Evolutionary conservation across 2,888 invertebrate species (phyloP).

Genomic region (Caenorhabditis becei): DNA sequence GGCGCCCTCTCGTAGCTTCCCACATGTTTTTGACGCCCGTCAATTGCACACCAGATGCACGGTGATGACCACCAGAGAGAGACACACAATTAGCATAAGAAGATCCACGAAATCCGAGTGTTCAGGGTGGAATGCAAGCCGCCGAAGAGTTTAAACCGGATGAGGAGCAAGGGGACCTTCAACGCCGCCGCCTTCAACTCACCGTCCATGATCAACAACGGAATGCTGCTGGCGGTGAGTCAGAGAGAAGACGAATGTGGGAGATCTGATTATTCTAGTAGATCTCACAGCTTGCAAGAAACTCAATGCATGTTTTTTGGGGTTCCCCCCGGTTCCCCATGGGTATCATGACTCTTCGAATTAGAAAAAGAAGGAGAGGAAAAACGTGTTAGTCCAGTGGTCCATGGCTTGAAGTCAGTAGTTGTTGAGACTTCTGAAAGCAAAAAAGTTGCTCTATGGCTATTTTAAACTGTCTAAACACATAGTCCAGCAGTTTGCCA

Average conservation of each 20-base stretch:
- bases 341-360: conserved; percentile 14
- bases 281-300: conserved; percentile 20
- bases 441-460: neutral
- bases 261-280: conserved; percentile 32
- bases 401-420: no score
- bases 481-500: no score
- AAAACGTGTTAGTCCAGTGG: neutral
- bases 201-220: conserved; percentile 61
- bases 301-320: neutral
- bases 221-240: conserved; percentile 60
- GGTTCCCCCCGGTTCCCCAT: neutral
- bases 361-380: neutral
- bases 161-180: conserved; percentile 61
- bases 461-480: neutral
- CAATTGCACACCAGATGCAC: conserved; percentile 21
- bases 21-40: conserved; percentile 40
- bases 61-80: neutral
- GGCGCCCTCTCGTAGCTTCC: neutral
- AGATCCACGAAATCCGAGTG: neutral
- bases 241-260: neutral
- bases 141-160: conserved; percentile 62
- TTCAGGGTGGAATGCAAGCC: conserved; percentile 58
- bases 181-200: conserved; percentile 49
- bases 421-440: neutral
- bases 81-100: conserved; percentile 29